Percentiles rank a stretch among this genome's conserved stretches.
Conservation (phyloP, 2,797 vertebrate species). For the Astyanax mexicanus region DNA sequence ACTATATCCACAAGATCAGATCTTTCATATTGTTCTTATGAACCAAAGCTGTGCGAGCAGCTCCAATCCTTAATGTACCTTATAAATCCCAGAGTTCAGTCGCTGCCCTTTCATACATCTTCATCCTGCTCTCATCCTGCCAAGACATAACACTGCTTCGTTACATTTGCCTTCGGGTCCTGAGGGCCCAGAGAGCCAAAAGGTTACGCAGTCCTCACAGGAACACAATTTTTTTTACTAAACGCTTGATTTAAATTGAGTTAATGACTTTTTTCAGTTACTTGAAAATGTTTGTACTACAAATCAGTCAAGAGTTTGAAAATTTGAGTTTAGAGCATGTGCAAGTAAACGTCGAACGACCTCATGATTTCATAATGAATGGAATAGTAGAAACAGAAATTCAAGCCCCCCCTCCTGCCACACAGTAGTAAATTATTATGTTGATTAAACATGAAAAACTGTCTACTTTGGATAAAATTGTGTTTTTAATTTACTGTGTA, state of each 20-base stretch:
- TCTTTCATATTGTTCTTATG: constrained; percentile 41
- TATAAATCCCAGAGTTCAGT: constrained; percentile 23
- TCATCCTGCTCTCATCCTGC: background rate
- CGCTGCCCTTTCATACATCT: constrained; percentile 2
- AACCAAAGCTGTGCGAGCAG: constrained; percentile 13
- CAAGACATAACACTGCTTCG: constrained; percentile 9
- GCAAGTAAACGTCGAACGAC: too few species aligned
- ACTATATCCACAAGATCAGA: constrained; percentile 36
- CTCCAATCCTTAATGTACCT: constrained; percentile 25
- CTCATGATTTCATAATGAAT: too few species aligned
- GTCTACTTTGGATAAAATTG: too few species aligned
- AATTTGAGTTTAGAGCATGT: too few species aligned
- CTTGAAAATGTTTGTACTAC: too few species aligned
- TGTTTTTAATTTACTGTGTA: too few species aligned
- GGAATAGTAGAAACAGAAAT: too few species aligned
- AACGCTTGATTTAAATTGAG: too few species aligned
- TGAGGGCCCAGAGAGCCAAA: background rate
- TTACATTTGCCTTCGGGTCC: background rate
- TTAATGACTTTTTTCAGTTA: background rate
- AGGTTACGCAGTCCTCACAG: background rate
- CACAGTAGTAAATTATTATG: too few species aligned
- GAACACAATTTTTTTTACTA: background rate
- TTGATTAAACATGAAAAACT: too few species aligned
- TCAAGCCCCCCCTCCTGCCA: too few species aligned
- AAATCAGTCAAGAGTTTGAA: background rate